Evolutionary conservation across 2,888 invertebrate species (phyloP).

Genomic region (Drosophila niveifrons): DNA sequence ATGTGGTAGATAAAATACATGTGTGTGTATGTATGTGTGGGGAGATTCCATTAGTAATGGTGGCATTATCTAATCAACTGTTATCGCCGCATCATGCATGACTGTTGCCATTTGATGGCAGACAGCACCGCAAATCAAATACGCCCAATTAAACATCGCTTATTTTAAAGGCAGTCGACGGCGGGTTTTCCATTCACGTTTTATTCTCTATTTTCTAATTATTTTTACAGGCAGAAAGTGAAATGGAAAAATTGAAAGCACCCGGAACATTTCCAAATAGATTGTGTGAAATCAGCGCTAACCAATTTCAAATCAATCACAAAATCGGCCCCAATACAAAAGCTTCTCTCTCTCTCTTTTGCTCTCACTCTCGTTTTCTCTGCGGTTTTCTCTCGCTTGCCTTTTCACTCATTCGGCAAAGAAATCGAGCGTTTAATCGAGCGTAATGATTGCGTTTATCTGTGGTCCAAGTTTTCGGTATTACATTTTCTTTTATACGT

Average conservation of each 20-base stretch:
- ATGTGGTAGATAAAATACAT: slow-evolving; percentile 3
- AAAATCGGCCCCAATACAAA: slow-evolving; percentile 14
- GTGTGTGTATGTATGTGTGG: background rate
- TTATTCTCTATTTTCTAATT: slow-evolving; percentile 44
- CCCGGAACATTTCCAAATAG: slow-evolving; percentile 48
- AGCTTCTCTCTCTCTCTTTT: background rate
- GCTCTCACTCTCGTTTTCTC: background rate
- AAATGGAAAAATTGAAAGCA: slow-evolving; percentile 30
- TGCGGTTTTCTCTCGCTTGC: background rate
- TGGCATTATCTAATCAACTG: slow-evolving; percentile 61
- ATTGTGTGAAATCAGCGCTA: slow-evolving; percentile 78
- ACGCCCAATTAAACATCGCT: slow-evolving; percentile 73
- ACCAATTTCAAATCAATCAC: slow-evolving; percentile 79
- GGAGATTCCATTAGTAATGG: slow-evolving; percentile 38
- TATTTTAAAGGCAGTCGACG: slow-evolving; percentile 46
- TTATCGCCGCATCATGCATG: slow-evolving; percentile 53
- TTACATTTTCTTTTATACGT: slow-evolving; percentile 20
- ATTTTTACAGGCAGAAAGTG: slow-evolving; percentile 50
- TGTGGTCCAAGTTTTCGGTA: slow-evolving; percentile 51
- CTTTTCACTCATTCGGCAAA: slow-evolving; percentile 13
- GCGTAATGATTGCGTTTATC: slow-evolving; percentile 79
- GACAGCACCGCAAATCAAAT: slow-evolving; percentile 70
- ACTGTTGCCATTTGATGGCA: slow-evolving; percentile 61
- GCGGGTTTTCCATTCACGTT: slow-evolving; percentile 8
- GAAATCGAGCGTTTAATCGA: slow-evolving; percentile 68